Base-by-base conservation (phyloP, 2,113 vertebrate species). In the Ramphastos sulfuratus region DNA sequence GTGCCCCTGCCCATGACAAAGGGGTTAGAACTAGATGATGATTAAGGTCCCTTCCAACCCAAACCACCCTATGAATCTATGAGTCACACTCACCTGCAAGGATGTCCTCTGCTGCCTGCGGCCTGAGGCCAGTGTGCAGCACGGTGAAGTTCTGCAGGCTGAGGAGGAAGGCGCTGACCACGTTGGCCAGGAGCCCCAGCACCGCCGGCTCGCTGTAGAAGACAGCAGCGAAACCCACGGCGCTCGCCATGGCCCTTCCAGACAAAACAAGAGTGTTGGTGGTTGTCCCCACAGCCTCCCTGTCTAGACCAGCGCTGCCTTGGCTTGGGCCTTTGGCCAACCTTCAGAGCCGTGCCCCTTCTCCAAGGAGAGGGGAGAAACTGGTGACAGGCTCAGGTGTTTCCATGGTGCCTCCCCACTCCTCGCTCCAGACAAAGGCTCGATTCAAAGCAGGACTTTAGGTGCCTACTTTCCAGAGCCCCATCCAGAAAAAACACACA, bases 151-250 rank as follows among this genome's bases (percentile, higher is more conserved):
- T 99, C 86, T 98, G 98, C 82, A 99, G 97, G 88, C 98, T 97
- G 21, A 99, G 98, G 0, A 99, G 97, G 95, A 99, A 98, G 39
- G 98, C 98, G 35, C 98, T 99, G 92, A 98, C 98, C 70, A 98
- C 98, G 15, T 99, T 99, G 7, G 98, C 97, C 1, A 99, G 91
- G 89, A 99, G 98, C 28, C 98, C 98, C 82, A 99, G 96, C 69
- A 98, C 98, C 3, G 98, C 98, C 0, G 98, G 98, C 67, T 99
- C 98, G 2, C 98, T 98, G 94, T 99, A 99, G 85, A 99, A 99
- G 92, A 98, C 98, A 10, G 98, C 98, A 4, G 98, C 98, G n/a
- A 99, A 99, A 1, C 98, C 98, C 21, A 89, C 94, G 10, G 86
- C 7, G 56, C 95, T 93, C n/a, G 89, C 96, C 98, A 98, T 98